A percentile compares a stretch with the other conserved stretches of the same genome.
Conservation (phyloP, 2,113 vertebrate species). For the Telmatochromis brichardi region DNA sequence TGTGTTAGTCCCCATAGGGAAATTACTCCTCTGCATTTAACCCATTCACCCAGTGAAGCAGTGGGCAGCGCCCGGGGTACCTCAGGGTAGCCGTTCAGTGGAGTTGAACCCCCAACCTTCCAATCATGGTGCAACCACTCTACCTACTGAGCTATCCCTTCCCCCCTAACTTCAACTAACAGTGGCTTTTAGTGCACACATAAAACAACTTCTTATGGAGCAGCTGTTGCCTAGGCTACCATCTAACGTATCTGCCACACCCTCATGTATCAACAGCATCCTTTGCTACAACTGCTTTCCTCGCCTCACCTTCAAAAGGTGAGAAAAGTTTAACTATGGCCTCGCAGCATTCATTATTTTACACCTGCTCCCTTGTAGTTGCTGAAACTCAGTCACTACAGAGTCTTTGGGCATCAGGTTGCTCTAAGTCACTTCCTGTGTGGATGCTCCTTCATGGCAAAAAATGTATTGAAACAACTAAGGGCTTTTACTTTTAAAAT, state of each 20-base stretch:
- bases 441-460: neutral
- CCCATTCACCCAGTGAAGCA: neutral
- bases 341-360: neutral
- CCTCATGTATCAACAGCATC: neutral
- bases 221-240: neutral
- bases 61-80: rapidly evolving
- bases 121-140: neutral
- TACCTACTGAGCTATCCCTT: neutral
- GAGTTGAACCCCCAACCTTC: neutral
- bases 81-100: neutral
- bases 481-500: neutral
- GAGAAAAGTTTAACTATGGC: neutral
- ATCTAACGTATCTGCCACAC: neutral
- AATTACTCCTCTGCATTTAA: neutral
- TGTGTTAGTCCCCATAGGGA: rapidly evolving
- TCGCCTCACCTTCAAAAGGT: neutral
- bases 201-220: neutral
- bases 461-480: neutral
- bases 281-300: neutral
- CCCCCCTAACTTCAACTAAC: neutral
- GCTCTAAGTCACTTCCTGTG: neutral
- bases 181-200: neutral
- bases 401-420: neutral
- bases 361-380: neutral
- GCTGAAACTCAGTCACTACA: neutral